Conservation (phyloP, 1,140 invertebrate species). For the Cryptotermes secundus region DNA sequence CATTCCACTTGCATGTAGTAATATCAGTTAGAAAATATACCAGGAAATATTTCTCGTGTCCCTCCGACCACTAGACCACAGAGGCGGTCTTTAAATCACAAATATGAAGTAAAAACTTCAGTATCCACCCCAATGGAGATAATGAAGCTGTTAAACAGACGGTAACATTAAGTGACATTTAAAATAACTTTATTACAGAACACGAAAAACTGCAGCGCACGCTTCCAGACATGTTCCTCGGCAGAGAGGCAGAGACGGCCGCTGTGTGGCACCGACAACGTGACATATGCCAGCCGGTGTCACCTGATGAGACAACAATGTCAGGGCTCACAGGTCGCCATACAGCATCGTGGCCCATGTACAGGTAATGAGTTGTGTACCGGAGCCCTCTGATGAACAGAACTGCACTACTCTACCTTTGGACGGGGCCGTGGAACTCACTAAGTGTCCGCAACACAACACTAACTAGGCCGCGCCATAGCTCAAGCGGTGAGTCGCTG, state of each 20-base stretch:
- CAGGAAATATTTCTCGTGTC: no score
- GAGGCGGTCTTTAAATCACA: no score
- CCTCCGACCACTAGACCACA: no score
- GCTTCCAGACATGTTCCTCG: not conserved
- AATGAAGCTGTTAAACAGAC: no score
- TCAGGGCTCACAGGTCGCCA: conserved; percentile 62
- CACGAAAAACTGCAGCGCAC: not conserved
- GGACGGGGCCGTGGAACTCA: not conserved
- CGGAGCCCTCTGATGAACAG: not conserved
- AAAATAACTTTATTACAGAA: not conserved
- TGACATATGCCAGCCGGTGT: conserved; percentile 76
- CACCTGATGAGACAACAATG: conserved; percentile 73
- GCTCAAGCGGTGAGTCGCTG: no score
- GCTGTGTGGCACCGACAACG: conserved; percentile 78
- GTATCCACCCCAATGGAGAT: no score
- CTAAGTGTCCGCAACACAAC: not conserved
- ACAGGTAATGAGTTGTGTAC: conserved; percentile 55
- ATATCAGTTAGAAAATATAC: no score
- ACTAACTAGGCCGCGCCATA: no score
- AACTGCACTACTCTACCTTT: not conserved
- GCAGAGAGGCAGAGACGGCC: conserved; percentile 47
- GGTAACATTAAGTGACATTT: no score
- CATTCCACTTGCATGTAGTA: no score
- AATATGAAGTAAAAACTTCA: no score
- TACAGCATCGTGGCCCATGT: conserved; percentile 71